phyloP scores from a whole-genome alignment of 2,113 vertebrate genomes.

The Chitala chitala region DNA sequence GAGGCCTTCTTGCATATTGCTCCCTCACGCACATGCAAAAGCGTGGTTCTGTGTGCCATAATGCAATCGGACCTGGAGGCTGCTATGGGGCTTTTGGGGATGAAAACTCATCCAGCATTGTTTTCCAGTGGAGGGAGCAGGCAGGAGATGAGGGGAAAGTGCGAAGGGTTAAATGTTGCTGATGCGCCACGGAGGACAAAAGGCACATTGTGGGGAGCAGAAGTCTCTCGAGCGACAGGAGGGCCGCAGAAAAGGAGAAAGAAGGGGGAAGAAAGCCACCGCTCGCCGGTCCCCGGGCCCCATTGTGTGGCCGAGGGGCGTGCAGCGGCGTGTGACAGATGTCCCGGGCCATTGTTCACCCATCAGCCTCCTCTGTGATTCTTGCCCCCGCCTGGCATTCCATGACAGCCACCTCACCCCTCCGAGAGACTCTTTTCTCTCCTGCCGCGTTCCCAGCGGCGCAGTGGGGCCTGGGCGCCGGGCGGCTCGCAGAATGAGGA shows the following conservation, averaged over 20 bases:
- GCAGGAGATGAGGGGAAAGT: conserved; percentile 20
- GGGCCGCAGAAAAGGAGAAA: conserved; percentile 8
- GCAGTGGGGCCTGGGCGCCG: background rate
- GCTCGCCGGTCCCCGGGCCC: conserved; percentile 17
- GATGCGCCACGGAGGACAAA: conserved; percentile 18
- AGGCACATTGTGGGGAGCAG: conserved; percentile 21
- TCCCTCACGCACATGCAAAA: background rate
- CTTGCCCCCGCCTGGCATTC: conserved; percentile 26
- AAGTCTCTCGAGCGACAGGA: conserved; percentile 20
- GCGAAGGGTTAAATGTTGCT: conserved; percentile 26
- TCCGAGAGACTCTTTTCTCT: background rate
- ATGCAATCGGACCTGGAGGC: background rate
- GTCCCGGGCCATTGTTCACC: conserved; percentile 32
- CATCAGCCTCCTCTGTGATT: conserved; percentile 20
- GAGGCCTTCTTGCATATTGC: background rate
- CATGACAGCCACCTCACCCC: conserved; percentile 11
- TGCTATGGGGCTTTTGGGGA: background rate
- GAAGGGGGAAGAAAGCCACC: conserved; percentile 27
- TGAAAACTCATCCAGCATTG: conserved; percentile 7
- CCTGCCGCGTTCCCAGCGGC: conserved; percentile 9
- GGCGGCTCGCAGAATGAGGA: background rate
- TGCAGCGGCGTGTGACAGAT: conserved; percentile 41
- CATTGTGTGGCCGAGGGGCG: conserved; percentile 25
- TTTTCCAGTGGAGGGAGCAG: background rate
- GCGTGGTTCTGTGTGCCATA: background rate